Evolutionary conservation across 2,888 invertebrate species (phyloP).

Genomic region (Hypena proboscidalis): DNA sequence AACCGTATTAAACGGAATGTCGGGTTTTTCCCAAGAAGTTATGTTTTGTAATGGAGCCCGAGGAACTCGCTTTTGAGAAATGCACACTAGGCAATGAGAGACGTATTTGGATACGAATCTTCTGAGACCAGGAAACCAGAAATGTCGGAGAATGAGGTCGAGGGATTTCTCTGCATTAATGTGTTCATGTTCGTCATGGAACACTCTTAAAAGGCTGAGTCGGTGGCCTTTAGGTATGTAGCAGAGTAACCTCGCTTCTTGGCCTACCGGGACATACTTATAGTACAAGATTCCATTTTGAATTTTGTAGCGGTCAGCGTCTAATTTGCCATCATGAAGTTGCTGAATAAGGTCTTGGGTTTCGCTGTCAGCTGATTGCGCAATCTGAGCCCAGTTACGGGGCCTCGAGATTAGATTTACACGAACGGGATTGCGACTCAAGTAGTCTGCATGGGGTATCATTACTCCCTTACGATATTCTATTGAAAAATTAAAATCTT

Average conservation of each 20-base stretch:
- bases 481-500: conserved; percentile 36
- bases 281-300: conserved; percentile 17
- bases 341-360: background rate
- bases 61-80: conserved; percentile 21
- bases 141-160: conserved; percentile 29
- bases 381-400: conserved; percentile 27
- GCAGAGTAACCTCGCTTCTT: conserved; percentile 29
- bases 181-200: conserved; percentile 40
- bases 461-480: conserved; percentile 32
- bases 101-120: conserved; percentile 31
- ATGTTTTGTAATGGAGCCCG: conserved; percentile 1
- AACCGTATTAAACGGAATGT: background rate
- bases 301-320: background rate
- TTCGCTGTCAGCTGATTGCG: no score
- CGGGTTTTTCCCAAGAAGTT: conserved; percentile 1
- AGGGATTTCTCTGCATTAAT: conserved; percentile 22
- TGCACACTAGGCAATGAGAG: conserved; percentile 27
- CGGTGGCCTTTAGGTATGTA: no score
- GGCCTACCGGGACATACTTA: conserved; percentile 17
- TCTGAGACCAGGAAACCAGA: conserved; percentile 37
- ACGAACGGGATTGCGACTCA: conserved; percentile 24
- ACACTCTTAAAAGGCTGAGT: no score
- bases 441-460: no score
- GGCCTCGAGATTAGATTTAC: conserved; percentile 5
- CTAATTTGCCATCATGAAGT: background rate